Evolutionary conservation across 2,113 vertebrate genomes (phyloP).

Genomic region (Seriola quinqueradiata): DNA sequence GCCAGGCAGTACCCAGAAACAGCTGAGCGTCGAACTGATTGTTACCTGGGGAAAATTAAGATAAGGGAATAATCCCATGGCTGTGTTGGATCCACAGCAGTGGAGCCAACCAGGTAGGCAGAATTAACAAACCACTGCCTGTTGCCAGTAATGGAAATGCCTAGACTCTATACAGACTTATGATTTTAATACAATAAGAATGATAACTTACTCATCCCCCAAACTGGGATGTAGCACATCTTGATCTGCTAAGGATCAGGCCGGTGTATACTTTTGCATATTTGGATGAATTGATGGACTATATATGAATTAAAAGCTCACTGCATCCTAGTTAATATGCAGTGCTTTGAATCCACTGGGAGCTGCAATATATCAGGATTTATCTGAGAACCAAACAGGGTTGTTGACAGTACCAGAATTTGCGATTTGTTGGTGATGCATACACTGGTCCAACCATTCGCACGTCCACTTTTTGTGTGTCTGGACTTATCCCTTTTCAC

Average conservation of each 20-base stretch:
- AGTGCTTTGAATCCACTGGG: slow-evolving; percentile 26
- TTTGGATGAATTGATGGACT: slow-evolving; percentile 48
- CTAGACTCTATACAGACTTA: slow-evolving; percentile 26
- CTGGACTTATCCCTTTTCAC: neutral
- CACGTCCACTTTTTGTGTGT: neutral
- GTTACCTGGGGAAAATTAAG: slow-evolving; percentile 86
- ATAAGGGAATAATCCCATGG: slow-evolving; percentile 83
- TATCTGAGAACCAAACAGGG: slow-evolving; percentile 20
- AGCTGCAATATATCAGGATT: slow-evolving; percentile 28
- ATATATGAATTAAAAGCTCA: slow-evolving; percentile 49
- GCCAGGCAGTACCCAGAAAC: slow-evolving; percentile 71
- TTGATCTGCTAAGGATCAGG: slow-evolving; percentile 39
- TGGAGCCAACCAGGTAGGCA: slow-evolving; percentile 60
- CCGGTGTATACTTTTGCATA: slow-evolving; percentile 47
- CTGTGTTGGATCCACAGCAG: slow-evolving; percentile 72
- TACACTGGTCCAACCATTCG: neutral
- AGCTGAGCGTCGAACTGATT: slow-evolving; percentile 80
- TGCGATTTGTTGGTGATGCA: neutral
- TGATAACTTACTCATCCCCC: slow-evolving; percentile 59
- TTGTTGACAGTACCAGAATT: slow-evolving; percentile 26
- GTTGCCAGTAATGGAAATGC: slow-evolving; percentile 65
- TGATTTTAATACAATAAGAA: slow-evolving; percentile 61
- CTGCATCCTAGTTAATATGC: slow-evolving; percentile 38
- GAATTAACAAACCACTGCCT: slow-evolving; percentile 66
- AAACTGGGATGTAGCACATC: slow-evolving; percentile 41